Conservation (phyloP, 2,797 vertebrate genomes). For the Mionectes olivaceus region DNA sequence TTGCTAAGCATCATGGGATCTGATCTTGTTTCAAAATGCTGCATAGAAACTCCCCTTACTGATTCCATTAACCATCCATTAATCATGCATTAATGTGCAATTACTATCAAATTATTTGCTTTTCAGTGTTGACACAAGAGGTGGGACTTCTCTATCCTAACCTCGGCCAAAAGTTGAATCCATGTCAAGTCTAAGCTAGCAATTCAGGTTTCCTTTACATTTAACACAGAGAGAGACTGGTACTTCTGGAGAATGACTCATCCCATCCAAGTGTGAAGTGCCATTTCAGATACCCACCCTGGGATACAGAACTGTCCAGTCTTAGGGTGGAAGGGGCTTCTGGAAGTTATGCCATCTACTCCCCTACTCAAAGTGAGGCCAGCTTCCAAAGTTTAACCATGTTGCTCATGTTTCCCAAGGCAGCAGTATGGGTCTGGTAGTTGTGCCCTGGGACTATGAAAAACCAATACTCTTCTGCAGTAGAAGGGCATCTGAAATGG, state of each 20-base stretch:
- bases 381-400: neutral
- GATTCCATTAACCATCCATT: neutral
- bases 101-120: neutral
- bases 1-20: neutral
- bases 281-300: neutral
- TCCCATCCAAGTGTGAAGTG: neutral
- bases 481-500: neutral
- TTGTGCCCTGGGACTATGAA: neutral
- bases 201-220: neutral
- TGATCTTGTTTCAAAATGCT: conserved; percentile 10
- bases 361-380: neutral
- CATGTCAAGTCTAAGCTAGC: neutral
- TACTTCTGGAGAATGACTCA: neutral
- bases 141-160: neutral
- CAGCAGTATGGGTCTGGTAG: neutral
- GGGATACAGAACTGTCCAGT: neutral
- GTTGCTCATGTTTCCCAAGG: neutral
- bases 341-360: neutral
- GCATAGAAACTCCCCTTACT: neutral
- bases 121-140: neutral
- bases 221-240: neutral
- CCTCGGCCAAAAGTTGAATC: neutral
- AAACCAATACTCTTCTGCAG: neutral
- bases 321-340: neutral
- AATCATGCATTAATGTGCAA: neutral